A percentile compares a stretch with the other conserved stretches of the same genome.
These are phyloP conservation scores for Halocaridina rubra DNA, from an alignment of 2,888 invertebrate genomes.

Conservation along the genomic window DNA sequence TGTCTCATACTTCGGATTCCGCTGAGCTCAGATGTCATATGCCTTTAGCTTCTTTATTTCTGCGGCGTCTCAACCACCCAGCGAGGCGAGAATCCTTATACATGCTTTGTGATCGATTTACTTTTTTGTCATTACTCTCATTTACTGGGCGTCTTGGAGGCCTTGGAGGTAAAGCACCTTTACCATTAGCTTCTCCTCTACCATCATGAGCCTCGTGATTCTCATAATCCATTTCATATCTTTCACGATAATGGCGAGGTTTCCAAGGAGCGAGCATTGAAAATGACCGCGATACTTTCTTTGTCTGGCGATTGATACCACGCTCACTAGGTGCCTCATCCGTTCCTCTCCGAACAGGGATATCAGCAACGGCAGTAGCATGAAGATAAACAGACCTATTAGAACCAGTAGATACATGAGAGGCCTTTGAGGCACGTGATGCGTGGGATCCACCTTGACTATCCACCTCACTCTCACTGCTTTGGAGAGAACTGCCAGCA, in stretches of 20 bases:
- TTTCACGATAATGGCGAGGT: slow-evolving; percentile 53
- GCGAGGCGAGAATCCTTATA: slow-evolving; percentile 64
- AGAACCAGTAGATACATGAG: slow-evolving; percentile 54
- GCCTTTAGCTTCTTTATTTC: slow-evolving; percentile 54
- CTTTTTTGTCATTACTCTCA: slow-evolving; percentile 36
- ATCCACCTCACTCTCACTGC: slow-evolving; percentile 62
- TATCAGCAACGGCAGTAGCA: slow-evolving; percentile 65
- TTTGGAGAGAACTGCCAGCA: slow-evolving; percentile 58
- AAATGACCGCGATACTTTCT: slow-evolving; percentile 61
- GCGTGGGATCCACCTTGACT: slow-evolving; percentile 53
- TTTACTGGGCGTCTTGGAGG: slow-evolving; percentile 63
- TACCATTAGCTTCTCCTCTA: slow-evolving; percentile 4
- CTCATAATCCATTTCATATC: slow-evolving; percentile 57
- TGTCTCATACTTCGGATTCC: too few species aligned
- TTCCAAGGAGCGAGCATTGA: slow-evolving; percentile 62
- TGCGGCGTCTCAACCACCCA: slow-evolving; percentile 62
- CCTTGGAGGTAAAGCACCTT: slow-evolving; percentile 63
- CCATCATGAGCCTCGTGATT: slow-evolving; percentile 34
- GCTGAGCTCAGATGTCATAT: slow-evolving; percentile 37
- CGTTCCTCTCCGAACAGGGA: slow-evolving; percentile 63
- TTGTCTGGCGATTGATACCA: slow-evolving; percentile 39
- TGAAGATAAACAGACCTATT: slow-evolving; percentile 65
- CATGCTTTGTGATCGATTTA: slow-evolving; percentile 63
- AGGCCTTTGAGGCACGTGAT: slow-evolving; percentile 44
- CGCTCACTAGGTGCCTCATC: slow-evolving; percentile 26